Base-by-base conservation (phyloP, 1,140 invertebrate genomes). In the Diorhabda sublineata region DNA sequence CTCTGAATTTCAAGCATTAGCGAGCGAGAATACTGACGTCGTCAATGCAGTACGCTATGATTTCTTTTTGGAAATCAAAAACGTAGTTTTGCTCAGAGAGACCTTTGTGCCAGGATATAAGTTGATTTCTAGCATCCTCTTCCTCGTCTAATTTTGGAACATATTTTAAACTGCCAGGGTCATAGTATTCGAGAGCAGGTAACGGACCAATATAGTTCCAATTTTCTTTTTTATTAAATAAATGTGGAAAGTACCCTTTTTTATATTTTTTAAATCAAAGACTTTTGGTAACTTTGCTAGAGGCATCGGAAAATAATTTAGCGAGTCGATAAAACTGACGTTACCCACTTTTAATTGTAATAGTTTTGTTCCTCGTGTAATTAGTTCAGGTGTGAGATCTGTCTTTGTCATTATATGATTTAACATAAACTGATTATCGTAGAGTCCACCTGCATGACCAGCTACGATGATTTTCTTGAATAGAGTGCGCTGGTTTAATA, bases 121-220 rank as follows among this genome's bases (percentile, higher is more conserved):
- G n/a, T n/a, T n/a, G n/a, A n/a, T n/a, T n/a, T n/a, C n/a, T n/a
- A n/a, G n/a, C n/a, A n/a, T n/a, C n/a, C n/a, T n/a, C n/a, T n/a
- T n/a, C n/a, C n/a, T n/a, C n/a, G n/a, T n/a, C n/a, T n/a, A n/a
- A n/a, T 59, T 26, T 41, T 62, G 8, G 58, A 3, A 41, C 42
- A 59, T 59, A 59, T 57, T 57, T 72, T 43, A 70, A 67, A 42
- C 7, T 43, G 26, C 67, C 66, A n/a, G 58, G 60, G 52, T 58
- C 61, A 60, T 72, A 72, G 61, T 60, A 67, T 9, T 64, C 26
- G 11, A 42, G 60, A 42, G 60, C 41, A 5, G 60, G 60, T 42
- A 61, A 44, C 9, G 60, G 60, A 5, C 60, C 60, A 6, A 44
- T 41, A 61, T 61, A 42, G n/a, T 61, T 6, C 43, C 43, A 44